Evolutionary conservation across 2,888 invertebrate species (phyloP).

Genomic region (Drosophila crucigera): DNA sequence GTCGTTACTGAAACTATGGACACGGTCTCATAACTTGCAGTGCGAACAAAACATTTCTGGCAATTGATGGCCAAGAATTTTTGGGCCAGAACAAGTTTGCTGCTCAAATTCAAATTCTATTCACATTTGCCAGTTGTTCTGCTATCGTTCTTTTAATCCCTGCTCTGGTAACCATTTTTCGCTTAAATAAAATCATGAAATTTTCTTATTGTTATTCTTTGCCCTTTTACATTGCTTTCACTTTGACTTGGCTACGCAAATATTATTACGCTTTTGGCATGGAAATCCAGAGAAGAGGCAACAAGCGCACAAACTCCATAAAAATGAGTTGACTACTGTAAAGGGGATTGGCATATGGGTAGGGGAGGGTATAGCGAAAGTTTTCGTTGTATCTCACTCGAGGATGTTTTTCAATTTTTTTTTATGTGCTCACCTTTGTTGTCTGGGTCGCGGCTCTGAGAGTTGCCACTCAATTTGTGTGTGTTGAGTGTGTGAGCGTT

Average conservation of each 20-base stretch:
- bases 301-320: slow-evolving; percentile 29
- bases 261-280: slow-evolving; percentile 61
- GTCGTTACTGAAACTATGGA: slow-evolving; percentile 32
- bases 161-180: not conserved
- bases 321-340: slow-evolving; percentile 33
- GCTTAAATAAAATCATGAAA: slow-evolving; percentile 39
- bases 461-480: slow-evolving; percentile 31
- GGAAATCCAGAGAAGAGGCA: slow-evolving; percentile 37
- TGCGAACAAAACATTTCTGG: slow-evolving; percentile 53
- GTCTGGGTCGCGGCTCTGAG: slow-evolving; percentile 25
- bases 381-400: slow-evolving; percentile 42
- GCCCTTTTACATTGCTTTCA: slow-evolving; percentile 29
- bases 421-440: slow-evolving; percentile 13
- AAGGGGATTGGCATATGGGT: not conserved
- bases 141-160: not conserved
- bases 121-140: slow-evolving; percentile 8
- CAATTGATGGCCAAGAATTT: slow-evolving; percentile 34
- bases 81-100: slow-evolving; percentile 18
- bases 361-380: slow-evolving; percentile 9
- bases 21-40: slow-evolving; percentile 60
- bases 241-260: slow-evolving; percentile 58
- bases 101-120: slow-evolving; percentile 39
- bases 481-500: not conserved
- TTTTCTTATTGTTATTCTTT: slow-evolving; percentile 56
- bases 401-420: slow-evolving; percentile 21